These are phyloP conservation scores for Hemaris fuciformis DNA, from an alignment of 2,888 invertebrate species.

Conservation along the genomic window DNA sequence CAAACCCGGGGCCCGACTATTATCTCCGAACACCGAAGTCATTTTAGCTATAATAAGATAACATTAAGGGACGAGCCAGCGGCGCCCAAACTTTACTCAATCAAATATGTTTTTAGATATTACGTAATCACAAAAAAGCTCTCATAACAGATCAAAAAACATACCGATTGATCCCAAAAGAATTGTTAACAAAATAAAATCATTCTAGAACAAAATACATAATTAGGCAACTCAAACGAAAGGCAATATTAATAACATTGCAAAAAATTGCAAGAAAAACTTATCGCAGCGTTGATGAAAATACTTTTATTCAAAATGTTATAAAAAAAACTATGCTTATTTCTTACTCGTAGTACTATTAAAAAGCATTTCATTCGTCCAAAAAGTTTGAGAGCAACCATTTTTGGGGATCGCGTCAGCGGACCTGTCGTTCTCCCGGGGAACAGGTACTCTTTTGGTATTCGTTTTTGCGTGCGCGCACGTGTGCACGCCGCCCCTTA, in stretches of 20 bases:
- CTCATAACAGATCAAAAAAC: too few species aligned
- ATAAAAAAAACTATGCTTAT: too few species aligned
- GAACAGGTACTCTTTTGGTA: constrained; percentile 79
- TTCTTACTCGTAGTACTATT: not conserved
- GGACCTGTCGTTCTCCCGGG: constrained; percentile 74
- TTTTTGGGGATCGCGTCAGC: constrained; percentile 69
- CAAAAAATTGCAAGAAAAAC: too few species aligned
- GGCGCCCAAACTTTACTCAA: constrained; percentile 48
- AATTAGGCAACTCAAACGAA: too few species aligned
- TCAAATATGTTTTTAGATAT: not conserved
- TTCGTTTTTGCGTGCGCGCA: constrained; percentile 75
- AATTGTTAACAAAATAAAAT: too few species aligned
- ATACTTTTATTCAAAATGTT: too few species aligned
- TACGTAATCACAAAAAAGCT: not conserved
- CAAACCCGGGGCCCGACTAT: constrained; percentile 66
- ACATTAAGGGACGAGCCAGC: constrained; percentile 69
- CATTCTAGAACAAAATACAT: too few species aligned
- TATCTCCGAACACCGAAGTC: constrained; percentile 81
- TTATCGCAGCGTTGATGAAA: too few species aligned
- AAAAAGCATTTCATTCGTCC: not conserved
- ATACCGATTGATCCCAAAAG: too few species aligned
- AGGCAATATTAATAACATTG: too few species aligned
- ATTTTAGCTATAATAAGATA: constrained; percentile 82
- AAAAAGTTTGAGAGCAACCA: constrained; percentile 56
- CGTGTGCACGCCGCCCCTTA: constrained; percentile 79